Base-by-base conservation (phyloP, 2,113 vertebrate species). In the Butorides virescens region DNA sequence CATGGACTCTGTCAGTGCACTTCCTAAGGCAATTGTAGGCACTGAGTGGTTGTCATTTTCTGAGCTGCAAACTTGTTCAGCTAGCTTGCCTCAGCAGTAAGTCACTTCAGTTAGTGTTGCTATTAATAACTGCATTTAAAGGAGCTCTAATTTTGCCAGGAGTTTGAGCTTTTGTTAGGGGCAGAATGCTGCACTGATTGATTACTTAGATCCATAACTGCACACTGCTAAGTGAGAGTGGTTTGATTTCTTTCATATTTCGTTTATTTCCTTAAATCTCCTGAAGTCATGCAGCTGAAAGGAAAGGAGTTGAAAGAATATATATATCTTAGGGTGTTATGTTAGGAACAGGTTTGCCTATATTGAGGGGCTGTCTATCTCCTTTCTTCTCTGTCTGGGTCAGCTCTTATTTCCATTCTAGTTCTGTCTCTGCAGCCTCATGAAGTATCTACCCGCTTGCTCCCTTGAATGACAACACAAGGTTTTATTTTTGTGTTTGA, bases 21-120 rank as follows among this genome's bases (percentile, higher is more conserved):
- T 90, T 96, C 92, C 95, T 96, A 67, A 97, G 97, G 95, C 97
- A 86, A 95, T 63, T 36, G 81, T 74, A 86, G 78, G 87, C 88
- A 80, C 91, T 70, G 96, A 97, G 86, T 78, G 62, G 49, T 65
- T 96, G 96, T 97, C 95, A 95, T 95, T 96, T 97, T 90, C 93
- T 34, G 73, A 93, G 59, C 93, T 46, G 83, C 47, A 90, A 90
- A 95, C 78, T 91, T 91, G 61, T 84, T 95, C 95, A 93, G 88
- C 74, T 90, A 55, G 63, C 92, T 93, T 96, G 77, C 67, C 72
- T 92, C 85, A 88, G 80, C 84, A 88, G 71, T 67, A 92, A 93
- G 88, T 76, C 87, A 74, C 68, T 95, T 81, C 62, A 89, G 89
- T 85, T 83, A 92, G 52, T n/a, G 53, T 52, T 91, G 76, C 87